Base-by-base conservation (phyloP, 2,888 invertebrate species). In the Drosophila barbarae region DNA sequence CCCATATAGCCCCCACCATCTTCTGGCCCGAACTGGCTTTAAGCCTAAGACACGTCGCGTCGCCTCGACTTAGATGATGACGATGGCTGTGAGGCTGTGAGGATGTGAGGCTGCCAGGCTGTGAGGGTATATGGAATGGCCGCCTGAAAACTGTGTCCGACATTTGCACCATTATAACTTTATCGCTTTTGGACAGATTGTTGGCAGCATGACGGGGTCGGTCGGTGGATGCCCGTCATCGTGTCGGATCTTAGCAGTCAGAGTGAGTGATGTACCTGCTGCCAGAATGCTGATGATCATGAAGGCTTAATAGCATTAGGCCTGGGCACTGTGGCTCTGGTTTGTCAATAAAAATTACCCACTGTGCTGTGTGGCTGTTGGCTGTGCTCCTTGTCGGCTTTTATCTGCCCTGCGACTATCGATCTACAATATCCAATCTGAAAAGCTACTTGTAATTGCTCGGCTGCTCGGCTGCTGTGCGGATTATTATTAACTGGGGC, bases 101-200 rank as follows among this genome's bases (percentile, higher is more conserved):
- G 57, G 54, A 3, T 23, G 36, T 9, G 23, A 9, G 44, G 30
- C 12, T 44, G 26, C 15, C 2, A 15, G 36, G 38, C 18, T 18
- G 12, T 18, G 12, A 3, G 28, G 28, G 49, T 36, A 35, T 36
- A 36, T 55, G 15, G 15, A 18, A 51, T 46, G 46, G 41, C 30
- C 51, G 60, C 38, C 63, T 42, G 42, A 69, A 69, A 72, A 78
- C 72, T 71, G 77, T 74, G 74, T 77, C 75, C 85, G 77, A 81
- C 81, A 83, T 84, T 83, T 82, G 85, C 78, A 77, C 85, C 85
- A 85, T 82, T 82, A 85, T 82, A 85, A 82, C 82, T 82, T 85
- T 81, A 82, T 82, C 82, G 85, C 84, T 81, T 84, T 85, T 77
- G 84, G 82, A 82, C 84, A 80, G 85, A 81, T 80, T 81, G 85